phyloP scores from a whole-genome alignment of 2,888 invertebrate species.

The Melipona beecheii region DNA sequence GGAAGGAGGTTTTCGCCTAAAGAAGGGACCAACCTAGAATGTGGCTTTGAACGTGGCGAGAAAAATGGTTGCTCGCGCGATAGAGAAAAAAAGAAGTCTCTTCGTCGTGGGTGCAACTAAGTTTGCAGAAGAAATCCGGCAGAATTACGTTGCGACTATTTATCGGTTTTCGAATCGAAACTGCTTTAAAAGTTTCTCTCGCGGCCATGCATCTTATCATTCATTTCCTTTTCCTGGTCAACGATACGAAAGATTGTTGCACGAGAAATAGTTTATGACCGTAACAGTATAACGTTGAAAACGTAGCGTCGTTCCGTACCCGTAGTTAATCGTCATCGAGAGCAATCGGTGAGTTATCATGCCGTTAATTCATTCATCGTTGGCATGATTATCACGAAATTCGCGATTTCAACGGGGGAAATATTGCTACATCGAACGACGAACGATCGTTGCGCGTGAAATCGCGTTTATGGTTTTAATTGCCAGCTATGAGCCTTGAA shows the following conservation, averaged over 20 bases:
- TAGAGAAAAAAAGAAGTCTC: not conserved
- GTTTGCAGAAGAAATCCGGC: not conserved
- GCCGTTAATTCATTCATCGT: conserved; percentile 16
- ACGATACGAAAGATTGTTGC: not conserved
- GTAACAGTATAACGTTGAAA: conserved; percentile 18
- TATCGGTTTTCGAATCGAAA: not conserved
- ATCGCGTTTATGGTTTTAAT: not conserved
- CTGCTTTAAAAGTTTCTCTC: not conserved
- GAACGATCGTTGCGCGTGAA: not conserved
- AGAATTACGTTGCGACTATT: conserved; percentile 8
- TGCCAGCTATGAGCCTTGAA: too few relatives aligned
- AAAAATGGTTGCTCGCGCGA: not conserved
- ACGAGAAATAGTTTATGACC: conserved; percentile 14
- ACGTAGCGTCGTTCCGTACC: not conserved
- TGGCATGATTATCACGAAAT: conserved; percentile 17
- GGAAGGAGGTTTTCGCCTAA: not conserved
- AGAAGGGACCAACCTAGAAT: not conserved
- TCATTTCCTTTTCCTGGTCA: not conserved
- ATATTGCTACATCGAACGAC: not conserved
- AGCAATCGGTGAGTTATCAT: conserved; percentile 21
- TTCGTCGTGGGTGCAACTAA: not conserved
- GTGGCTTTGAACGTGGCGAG: not conserved
- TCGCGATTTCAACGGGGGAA: not conserved
- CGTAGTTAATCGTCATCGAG: conserved; percentile 25
- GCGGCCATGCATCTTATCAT: not conserved